Evolutionary conservation across 2,888 invertebrate species (phyloP).

Genomic region (Drosophila crucigera): DNA sequence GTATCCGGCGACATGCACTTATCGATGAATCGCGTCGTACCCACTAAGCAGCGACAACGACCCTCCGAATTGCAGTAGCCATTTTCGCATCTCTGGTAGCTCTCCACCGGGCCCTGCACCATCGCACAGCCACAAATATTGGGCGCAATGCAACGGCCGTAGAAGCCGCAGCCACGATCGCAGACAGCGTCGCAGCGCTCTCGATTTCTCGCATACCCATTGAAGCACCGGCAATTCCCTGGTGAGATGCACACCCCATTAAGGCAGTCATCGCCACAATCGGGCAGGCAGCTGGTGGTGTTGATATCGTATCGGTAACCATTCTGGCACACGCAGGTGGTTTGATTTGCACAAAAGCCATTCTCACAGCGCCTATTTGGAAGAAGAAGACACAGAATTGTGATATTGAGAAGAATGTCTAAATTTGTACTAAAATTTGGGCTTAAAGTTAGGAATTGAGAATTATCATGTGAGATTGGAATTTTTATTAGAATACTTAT

Average conservation of each 20-base stretch:
- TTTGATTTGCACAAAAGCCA: conserved; percentile 85
- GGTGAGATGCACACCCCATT: conserved; percentile 85
- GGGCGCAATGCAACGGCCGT: conserved; percentile 83
- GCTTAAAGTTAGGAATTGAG: no score
- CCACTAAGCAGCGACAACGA: conserved; percentile 76
- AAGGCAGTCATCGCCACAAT: conserved; percentile 79
- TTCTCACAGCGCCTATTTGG: conserved; percentile 81
- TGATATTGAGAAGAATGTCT: not conserved
- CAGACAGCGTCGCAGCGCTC: conserved; percentile 79
- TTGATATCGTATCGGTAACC: conserved; percentile 83
- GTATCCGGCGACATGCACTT: conserved; percentile 80
- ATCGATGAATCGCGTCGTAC: conserved; percentile 81
- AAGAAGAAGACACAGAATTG: not conserved
- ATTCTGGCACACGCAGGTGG: conserved; percentile 86
- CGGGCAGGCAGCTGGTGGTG: conserved; percentile 81
- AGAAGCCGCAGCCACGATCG: conserved; percentile 80
- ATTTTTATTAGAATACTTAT: not conserved
- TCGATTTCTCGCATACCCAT: conserved; percentile 81
- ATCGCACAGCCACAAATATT: conserved; percentile 83
- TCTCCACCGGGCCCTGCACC: conserved; percentile 50
- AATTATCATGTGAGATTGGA: no score
- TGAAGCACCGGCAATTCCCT: conserved; percentile 84
- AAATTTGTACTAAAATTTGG: not conserved
- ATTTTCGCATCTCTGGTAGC: conserved; percentile 64
- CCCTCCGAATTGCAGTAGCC: conserved; percentile 78